A percentile compares a stretch with the other conserved stretches of the same genome.
phyloP scores from a whole-genome alignment of 2,797 vertebrate genomes.

The Xiphophorus birchmanni region DNA sequence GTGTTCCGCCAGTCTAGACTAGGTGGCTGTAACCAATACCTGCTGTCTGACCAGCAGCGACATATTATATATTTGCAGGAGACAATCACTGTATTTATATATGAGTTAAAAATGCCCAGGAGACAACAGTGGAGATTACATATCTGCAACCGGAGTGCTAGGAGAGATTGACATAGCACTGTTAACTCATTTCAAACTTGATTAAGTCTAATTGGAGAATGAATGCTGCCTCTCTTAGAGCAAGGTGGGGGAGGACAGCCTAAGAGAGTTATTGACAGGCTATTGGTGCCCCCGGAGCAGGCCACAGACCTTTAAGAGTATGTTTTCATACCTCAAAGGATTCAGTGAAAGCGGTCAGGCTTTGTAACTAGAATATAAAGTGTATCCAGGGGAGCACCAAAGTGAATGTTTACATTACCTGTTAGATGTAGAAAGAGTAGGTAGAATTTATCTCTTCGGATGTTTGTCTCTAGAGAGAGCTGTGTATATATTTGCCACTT shows the following conservation, averaged over 20 bases:
- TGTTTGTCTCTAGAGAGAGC: slow-evolving; percentile 13
- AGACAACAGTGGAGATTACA: slow-evolving; percentile 75
- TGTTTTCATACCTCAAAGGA: slow-evolving; percentile 53
- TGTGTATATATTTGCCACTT: slow-evolving; percentile 4
- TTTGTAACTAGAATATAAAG: slow-evolving; percentile 42
- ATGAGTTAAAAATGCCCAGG: slow-evolving; percentile 81
- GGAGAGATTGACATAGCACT: slow-evolving; percentile 79
- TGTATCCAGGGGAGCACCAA: slow-evolving; percentile 34
- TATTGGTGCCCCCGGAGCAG: slow-evolving; percentile 51
- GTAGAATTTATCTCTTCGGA: slow-evolving; percentile 50
- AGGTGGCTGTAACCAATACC: slow-evolving; percentile 77
- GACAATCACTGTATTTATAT: slow-evolving; percentile 85
- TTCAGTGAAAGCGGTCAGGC: slow-evolving; percentile 36
- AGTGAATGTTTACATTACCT: slow-evolving; percentile 49
- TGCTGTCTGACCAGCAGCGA: slow-evolving; percentile 77
- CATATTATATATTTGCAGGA: slow-evolving; percentile 81
- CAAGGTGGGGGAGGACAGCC: slow-evolving; percentile 32
- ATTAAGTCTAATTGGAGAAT: slow-evolving; percentile 82
- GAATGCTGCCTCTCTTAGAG: slow-evolving; percentile 76
- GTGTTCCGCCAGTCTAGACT: slow-evolving; percentile 75
- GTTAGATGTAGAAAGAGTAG: slow-evolving; percentile 31
- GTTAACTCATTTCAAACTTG: slow-evolving; percentile 81
- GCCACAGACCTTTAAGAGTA: slow-evolving; percentile 38
- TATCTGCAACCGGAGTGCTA: slow-evolving; percentile 80
- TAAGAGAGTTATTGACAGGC: slow-evolving; percentile 57